These are phyloP conservation scores for Motacilla alba DNA, from an alignment of 2,113 vertebrate genomes.

Conservation along the genomic window DNA sequence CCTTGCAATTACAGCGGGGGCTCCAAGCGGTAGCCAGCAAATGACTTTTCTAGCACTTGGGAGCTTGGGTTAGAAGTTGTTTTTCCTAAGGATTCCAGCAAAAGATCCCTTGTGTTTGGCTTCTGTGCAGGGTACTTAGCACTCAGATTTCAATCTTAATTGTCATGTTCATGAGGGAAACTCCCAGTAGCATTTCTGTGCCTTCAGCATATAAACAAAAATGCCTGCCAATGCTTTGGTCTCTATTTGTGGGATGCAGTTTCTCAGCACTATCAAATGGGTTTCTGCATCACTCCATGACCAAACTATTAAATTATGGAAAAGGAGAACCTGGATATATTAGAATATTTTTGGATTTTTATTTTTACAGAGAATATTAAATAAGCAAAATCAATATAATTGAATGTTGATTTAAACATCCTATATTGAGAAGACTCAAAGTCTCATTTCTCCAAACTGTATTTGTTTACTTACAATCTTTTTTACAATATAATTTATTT, in stretches of 20 bases:
- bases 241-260: not conserved
- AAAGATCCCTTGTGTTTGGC: not conserved
- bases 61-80: not conserved
- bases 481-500: not conserved
- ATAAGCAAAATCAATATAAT: not conserved
- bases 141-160: not conserved
- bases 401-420: not conserved
- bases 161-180: not conserved
- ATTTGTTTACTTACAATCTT: not conserved
- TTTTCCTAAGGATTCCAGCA: not conserved
- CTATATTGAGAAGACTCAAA: not conserved
- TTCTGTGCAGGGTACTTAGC: not conserved
- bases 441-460: not conserved
- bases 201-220: not conserved
- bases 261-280: not conserved
- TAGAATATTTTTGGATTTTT: not conserved
- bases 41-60: not conserved
- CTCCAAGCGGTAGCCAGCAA: not conserved
- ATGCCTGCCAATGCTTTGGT: not conserved
- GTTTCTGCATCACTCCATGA: not conserved
- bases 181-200: not conserved
- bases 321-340: not conserved
- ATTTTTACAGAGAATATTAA: not conserved
- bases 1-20: not conserved
- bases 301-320: not conserved